Evolutionary conservation across 2,113 vertebrate species (phyloP).

Genomic region (Sinocyclocheilus anshuiensis): DNA sequence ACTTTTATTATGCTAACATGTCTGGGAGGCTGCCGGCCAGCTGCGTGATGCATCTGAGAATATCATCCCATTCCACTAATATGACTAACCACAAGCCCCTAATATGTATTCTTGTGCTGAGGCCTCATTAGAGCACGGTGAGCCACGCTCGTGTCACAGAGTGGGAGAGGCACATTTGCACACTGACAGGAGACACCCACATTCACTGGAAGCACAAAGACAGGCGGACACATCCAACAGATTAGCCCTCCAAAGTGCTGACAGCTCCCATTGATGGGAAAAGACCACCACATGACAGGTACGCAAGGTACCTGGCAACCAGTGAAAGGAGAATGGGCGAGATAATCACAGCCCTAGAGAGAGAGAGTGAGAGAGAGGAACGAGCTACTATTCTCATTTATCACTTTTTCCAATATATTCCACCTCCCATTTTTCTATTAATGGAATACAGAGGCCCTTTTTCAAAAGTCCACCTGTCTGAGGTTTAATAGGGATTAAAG

Average conservation of each 20-base stretch:
- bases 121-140: slow-evolving; percentile 39
- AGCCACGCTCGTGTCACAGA: slow-evolving; percentile 44
- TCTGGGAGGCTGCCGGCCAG: slow-evolving; percentile 23
- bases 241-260: slow-evolving; percentile 51
- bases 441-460: slow-evolving; percentile 24
- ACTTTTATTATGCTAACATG: slow-evolving; percentile 7
- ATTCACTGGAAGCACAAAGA: slow-evolving; percentile 43
- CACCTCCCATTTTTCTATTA: slow-evolving; percentile 38
- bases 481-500: slow-evolving; percentile 46
- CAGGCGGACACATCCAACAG: slow-evolving; percentile 46
- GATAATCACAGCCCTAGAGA: slow-evolving; percentile 41
- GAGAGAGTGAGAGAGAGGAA: slow-evolving; percentile 8
- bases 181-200: slow-evolving; percentile 41
- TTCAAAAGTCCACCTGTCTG: background rate
- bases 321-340: slow-evolving; percentile 9
- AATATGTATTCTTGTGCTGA: slow-evolving; percentile 35
- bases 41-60: slow-evolving; percentile 20
- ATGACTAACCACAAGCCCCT: slow-evolving; percentile 12
- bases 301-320: slow-evolving; percentile 32
- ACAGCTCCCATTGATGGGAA: slow-evolving; percentile 53
- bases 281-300: slow-evolving; percentile 53
- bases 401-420: slow-evolving; percentile 36
- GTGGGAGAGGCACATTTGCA: slow-evolving; percentile 30
- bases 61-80: slow-evolving; percentile 12
- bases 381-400: slow-evolving; percentile 7